Base-by-base conservation (phyloP, 1,140 invertebrate species). In the Batillaria attramentaria region DNA sequence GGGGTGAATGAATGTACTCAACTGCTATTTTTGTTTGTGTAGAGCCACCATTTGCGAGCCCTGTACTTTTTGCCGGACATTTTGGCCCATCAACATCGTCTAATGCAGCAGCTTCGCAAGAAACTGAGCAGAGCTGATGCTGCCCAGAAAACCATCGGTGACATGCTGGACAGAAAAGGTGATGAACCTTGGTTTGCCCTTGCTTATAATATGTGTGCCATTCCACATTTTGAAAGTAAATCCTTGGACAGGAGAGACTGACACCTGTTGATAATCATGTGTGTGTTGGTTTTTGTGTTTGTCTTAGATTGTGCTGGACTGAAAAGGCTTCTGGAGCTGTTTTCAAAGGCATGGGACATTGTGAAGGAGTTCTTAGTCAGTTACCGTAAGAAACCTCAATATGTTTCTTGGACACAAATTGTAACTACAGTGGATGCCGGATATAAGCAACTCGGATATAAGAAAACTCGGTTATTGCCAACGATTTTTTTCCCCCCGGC, bases 41-140 rank as follows among this genome's bases (percentile, higher is more conserved):
- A 88, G 87, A 82, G 86, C 28, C 81, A 82, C n/a, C 69, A 83
- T 42, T 65, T 88, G 35, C 72, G 84, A 78, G 84, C 84, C 6
- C 43, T 87, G n/a, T 78, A 82, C 24, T 83, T 77, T 73, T 60
- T 88, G 66, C 87, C 87, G 24, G 83, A 80, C 72, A 87, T 88
- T 60, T 13, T 88, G 28, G 74, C 69, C 18, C 79, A 87, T 5
- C 87, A 87, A 57, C 79, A 72, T 42, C 54, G 81, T 13, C 66
- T 88, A 62, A 79, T 86, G 35, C 77, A 83, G 57, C 79, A 83
- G 68, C 87, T 80, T 70, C 81, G 84, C 20, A 78, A 84, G 24
- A 82, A 78, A 42, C 75, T 88, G 31, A 82, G 82, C 77, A 79
- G 81, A 65, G 79, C 75, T 18, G 84, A 87, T 62, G 86, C 84